Percentiles rank a stretch among this genome's conserved stretches.
phyloP scores from a whole-genome alignment of 2,113 vertebrate species.

The Terrapene triunguis region DNA sequence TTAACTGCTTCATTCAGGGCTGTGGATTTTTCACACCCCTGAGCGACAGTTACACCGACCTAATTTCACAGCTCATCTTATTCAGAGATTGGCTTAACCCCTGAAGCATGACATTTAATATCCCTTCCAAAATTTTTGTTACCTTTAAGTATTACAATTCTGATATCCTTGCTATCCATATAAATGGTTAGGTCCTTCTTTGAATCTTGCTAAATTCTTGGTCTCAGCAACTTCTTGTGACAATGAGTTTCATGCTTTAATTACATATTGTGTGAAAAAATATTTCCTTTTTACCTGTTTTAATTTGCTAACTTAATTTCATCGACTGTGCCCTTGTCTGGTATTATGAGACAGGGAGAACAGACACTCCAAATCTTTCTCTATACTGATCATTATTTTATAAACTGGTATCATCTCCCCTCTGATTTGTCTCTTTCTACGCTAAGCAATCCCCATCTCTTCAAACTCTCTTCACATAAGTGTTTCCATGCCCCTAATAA shows the following conservation, averaged over 20 bases:
- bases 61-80: not conserved
- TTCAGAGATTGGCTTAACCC: not conserved
- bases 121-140: not conserved
- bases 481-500: not conserved
- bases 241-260: not conserved
- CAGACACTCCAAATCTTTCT: not conserved
- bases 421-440: not conserved
- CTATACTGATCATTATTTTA: not conserved
- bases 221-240: not conserved
- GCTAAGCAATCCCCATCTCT: not conserved
- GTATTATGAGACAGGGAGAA: not conserved
- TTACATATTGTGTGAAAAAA: fast-evolving
- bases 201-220: not conserved
- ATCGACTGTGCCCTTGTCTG: not conserved
- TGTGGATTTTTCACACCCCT: not conserved
- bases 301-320: not conserved
- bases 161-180: fast-evolving
- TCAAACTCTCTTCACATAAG: not conserved
- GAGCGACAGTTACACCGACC: too few species aligned
- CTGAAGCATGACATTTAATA: not conserved
- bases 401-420: not conserved
- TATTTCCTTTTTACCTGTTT: not conserved
- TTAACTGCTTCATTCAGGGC: not conserved
- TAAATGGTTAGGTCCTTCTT: not conserved
- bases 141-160: not conserved